Evolutionary conservation across 2,113 vertebrate species (phyloP), one percentile per base, ranked within the genome.

Genomic region (Oreotrochilus melanogaster): DNA sequence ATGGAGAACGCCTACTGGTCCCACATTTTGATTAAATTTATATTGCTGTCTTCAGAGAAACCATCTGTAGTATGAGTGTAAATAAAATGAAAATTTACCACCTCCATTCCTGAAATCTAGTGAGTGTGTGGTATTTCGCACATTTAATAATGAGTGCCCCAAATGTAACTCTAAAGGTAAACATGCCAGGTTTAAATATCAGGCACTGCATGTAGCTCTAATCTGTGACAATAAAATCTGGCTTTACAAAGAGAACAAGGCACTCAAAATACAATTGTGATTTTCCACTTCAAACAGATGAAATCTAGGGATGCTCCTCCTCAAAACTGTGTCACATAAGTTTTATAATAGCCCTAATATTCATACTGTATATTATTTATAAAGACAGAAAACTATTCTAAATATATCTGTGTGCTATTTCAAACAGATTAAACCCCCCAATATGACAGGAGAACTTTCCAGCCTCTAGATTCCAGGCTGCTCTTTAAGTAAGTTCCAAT

Each of bases 71-170:
- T 37, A 71, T 31, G 24, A 91, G 42, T 79, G 66, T 35, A 87
- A 92, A 95, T 92, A 93, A 95, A 95, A 95, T 11, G 8, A 85
- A 94, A 85, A 76, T 89, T 88, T 86, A 92, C 62, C 70, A 79
- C 58, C 50, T 25, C 35, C 33, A 35, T 62, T 95, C 42, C 78
- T 73, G 62, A 82, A 89, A 79, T 91, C 51, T 69, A 91, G 22
- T 5, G 2, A 1, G 14, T 42, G 67, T 79, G 84, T 92, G 87
- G 78, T 70, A 95, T 86, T 96, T 95, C 84, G 82, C 84, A 89
- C 54, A 35, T 91, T 76, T 89, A 88, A 85, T 91, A 58, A 58
- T 33, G 66, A 85, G 35, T 67, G 22, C 50, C 66, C 70, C 67
- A 87, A 95, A 92, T 91, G 81, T 61, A 42, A 93, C 42, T 1